phyloP scores from a whole-genome alignment of 2,797 vertebrate species.

The Labroides dimidiatus region DNA sequence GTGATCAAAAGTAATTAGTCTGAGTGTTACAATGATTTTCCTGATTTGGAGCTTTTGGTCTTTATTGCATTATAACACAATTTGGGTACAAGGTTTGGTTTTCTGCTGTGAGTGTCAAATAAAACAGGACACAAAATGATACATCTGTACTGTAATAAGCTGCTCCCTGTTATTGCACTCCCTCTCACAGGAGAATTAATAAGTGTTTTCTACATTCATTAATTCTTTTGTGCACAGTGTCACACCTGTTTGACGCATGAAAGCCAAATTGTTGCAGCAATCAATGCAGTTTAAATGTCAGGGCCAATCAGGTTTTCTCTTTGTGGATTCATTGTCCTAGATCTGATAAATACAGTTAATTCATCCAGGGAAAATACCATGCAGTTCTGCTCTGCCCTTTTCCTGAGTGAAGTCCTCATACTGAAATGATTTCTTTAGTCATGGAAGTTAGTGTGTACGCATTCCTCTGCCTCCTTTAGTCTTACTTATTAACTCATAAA shows the following conservation, averaged over 20 bases:
- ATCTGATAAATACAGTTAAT: conserved; percentile 55
- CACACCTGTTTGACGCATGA: conserved; percentile 16
- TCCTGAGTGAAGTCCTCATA: conserved; percentile 29
- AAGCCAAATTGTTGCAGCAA: conserved; percentile 28
- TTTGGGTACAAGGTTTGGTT: conserved; percentile 13
- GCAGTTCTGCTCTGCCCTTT: conserved; percentile 22
- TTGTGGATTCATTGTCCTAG: conserved; percentile 38
- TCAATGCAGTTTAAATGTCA: conserved; percentile 65
- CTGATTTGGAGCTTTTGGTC: conserved; percentile 7
- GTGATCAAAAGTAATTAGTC: conserved; percentile 33
- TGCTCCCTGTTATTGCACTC: conserved; percentile 7
- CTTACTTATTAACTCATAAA: conserved; percentile 5
- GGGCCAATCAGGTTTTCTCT: conserved; percentile 33
- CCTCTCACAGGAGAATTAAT: conserved; percentile 18
- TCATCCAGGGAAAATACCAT: conserved; percentile 45
- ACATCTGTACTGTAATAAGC: neutral
- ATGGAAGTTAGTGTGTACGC: conserved; percentile 8
- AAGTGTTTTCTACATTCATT: neutral
- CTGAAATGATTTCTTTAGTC: conserved; percentile 11
- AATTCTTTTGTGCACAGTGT: conserved; percentile 17
- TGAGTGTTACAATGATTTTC: conserved; percentile 17
- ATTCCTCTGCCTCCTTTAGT: conserved; percentile 8
- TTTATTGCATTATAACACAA: conserved; percentile 1
- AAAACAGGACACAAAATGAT: conserved; percentile 1
- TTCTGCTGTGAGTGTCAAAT: conserved; percentile 6